Conservation (phyloP, 2,113 vertebrate genomes). For the Pollachius pollachius region DNA sequence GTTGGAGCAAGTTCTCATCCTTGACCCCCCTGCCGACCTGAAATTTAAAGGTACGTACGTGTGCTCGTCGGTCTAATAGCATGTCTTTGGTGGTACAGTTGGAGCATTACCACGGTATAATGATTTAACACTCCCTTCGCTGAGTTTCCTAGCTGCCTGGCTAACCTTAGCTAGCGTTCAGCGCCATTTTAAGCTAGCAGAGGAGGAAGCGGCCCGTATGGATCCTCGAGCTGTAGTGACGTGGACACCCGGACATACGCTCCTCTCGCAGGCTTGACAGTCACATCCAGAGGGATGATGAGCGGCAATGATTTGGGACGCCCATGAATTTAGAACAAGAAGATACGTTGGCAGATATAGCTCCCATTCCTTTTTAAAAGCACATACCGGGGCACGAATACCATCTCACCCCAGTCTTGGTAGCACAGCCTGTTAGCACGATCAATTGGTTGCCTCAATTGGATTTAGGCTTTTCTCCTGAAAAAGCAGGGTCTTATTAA, state of each 20-base stretch:
- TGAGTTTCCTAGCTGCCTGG: conserved; percentile 28
- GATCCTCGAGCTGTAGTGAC: conserved; percentile 59
- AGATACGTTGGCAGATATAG: conserved; percentile 17
- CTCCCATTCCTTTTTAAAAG: too few relatives aligned
- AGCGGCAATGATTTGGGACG: background rate
- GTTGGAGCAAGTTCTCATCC: conserved; percentile 89
- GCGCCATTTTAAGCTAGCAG: conserved; percentile 73
- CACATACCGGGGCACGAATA: too few relatives aligned
- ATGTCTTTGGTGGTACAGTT: background rate
- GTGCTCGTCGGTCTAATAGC: background rate
- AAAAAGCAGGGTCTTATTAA: too few relatives aligned
- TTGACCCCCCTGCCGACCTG: conserved; percentile 90
- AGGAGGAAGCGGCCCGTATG: conserved; percentile 42
- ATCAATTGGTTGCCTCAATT: too few relatives aligned
- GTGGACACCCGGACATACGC: conserved; percentile 33
- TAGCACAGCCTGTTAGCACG: too few relatives aligned
- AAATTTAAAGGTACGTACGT: conserved; percentile 87
- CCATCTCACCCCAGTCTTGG: too few relatives aligned
- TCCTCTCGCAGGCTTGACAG: background rate
- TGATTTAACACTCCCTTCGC: conserved; percentile 48
- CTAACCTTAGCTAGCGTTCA: conserved; percentile 41
- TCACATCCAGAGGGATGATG: background rate
- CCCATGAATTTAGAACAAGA: background rate
- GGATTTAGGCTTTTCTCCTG: too few relatives aligned
- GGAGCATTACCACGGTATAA: conserved; percentile 4